Evolutionary conservation across 2,113 vertebrate species (phyloP), one percentile per base, ranked within the genome.

Genomic region (Dendrocopos noguchii): DNA sequence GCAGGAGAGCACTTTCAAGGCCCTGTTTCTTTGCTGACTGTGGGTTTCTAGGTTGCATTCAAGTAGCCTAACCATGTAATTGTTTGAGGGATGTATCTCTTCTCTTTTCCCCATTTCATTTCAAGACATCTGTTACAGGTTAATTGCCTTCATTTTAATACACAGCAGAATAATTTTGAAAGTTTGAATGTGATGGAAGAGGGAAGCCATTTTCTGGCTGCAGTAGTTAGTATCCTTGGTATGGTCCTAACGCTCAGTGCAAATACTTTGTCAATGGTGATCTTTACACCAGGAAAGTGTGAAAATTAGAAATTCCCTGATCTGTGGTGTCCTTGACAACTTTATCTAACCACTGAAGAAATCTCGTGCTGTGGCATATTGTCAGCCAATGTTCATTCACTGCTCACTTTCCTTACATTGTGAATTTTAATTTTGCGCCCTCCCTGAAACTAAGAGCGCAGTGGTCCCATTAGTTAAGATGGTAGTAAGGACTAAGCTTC

Each of bases 11-110:
- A 2, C 36, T 78, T 80, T 44, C 59, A 72, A 79, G 68, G 73
- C 67, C 0, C 0, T 11, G 27, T 65, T 61, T 72, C 72, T 80
- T 78, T 78, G 47, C 29, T 0, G 0, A 4, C 85, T 71, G 8
- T 36, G 55, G 28, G 21, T 77, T 74, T 91, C n/a, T 17, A 0
- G 64, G 68, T 80, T 36, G 15, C 10, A 53, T 72, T 15, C 53
- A 36, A 78, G 56, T 27, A 74, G 42, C 64, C 31, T 29, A 24
- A 75, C 47, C 10, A 2, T 34, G 10, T n/a, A 70, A 17, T 8
- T 60, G 7, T 74, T 50, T 0, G 0, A 27, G 33, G 33, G 36
- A 16, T 8, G 34, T 36, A 75, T 81, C 24, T 75, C 21, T 71
- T 75, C n/a, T 80, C 9, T 9, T 64, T 11, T 12, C 16, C 10